A percentile compares a stretch with the other conserved stretches of the same genome.
phyloP scores from a whole-genome alignment of 1,140 invertebrate genomes.

The Drosophila ananassae region DNA sequence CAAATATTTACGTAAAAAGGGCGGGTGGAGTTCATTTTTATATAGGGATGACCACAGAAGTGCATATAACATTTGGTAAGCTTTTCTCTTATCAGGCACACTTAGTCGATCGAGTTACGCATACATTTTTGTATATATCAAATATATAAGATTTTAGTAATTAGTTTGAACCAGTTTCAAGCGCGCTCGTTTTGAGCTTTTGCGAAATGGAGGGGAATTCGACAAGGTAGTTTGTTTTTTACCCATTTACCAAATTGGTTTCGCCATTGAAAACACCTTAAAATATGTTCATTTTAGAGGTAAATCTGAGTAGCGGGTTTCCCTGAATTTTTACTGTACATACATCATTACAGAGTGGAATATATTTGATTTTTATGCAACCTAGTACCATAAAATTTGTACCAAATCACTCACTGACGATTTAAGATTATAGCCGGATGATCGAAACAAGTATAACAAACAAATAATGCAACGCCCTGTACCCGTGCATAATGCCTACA shows the following conservation, averaged over 20 bases:
- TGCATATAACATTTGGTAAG: conserved; percentile 33
- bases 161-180: conserved; percentile 5
- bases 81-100: conserved; percentile 30
- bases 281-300: not conserved
- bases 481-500: conserved; percentile 78
- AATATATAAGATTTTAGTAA: conserved; percentile 48
- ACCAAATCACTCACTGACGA: conserved; percentile 60
- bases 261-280: conserved; percentile 7
- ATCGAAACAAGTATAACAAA: conserved; percentile 24
- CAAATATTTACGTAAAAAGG: conserved; percentile 36
- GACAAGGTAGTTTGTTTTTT: not conserved
- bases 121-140: conserved; percentile 47
- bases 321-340: conserved; percentile 29
- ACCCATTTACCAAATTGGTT: conserved; percentile 20
- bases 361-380: conserved; percentile 49
- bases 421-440: conserved; percentile 28
- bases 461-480: conserved; percentile 76
- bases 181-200: conserved; percentile 4
- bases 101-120: conserved; percentile 14
- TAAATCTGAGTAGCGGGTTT: not conserved
- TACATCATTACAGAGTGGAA: conserved; percentile 16
- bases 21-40: conserved; percentile 30
- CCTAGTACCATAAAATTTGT: conserved; percentile 80
- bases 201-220: not conserved
- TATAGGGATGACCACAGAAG: conserved; percentile 29